Evolutionary conservation across 2,113 vertebrate species (phyloP), one percentile per base, ranked within the genome.

Genomic region (Gopherus evgoodei): DNA sequence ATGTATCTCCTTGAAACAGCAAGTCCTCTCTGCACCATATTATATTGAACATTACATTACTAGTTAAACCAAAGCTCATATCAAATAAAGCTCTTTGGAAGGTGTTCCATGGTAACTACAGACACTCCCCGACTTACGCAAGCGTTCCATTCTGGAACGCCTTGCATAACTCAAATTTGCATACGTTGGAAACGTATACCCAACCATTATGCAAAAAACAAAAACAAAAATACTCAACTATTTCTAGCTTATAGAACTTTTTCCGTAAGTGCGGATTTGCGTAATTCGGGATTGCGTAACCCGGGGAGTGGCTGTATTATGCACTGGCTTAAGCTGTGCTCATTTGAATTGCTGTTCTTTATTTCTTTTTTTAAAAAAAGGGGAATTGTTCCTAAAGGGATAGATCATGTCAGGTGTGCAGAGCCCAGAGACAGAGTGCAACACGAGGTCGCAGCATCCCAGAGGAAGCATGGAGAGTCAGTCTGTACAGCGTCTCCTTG

Each of bases 361-460:
- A 5, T 75, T 31, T 38, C 50, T 84, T 82, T 1, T 25, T 25
- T 2, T 2, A 49, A 53, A 83, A 19, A 69, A 21, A 7, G 19
- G 19, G 53, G 42, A 89, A 24, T 4, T 16, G 50, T 6, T 92
- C 42, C 57, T n/a, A 1, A 24, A 24, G 31, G 19, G 54, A 13
- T 11, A 27, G 35, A 83, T 72, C 49, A 42, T 24, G 21, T 8
- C n/a, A 75, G 2, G 19, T 75, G 19, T 75, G 21, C 72, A 44
- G 38, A 76, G 72, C 10, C 38, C 21, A 5, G 12, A 44, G 3
- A 42, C 24, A 76, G 38, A 42, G 35, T 4, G 22, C 21, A 44
- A 76, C 72, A 3, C 0, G 17, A 85, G 56, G 83, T 5, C 47
- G 11, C 57, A 35, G 35, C 0, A 56, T 62, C 42, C 27, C 56